Percentiles rank a stretch among this genome's conserved stretches.
Evolutionary conservation across 2,113 vertebrate species (phyloP).

Genomic region (Hylia prasina): DNA sequence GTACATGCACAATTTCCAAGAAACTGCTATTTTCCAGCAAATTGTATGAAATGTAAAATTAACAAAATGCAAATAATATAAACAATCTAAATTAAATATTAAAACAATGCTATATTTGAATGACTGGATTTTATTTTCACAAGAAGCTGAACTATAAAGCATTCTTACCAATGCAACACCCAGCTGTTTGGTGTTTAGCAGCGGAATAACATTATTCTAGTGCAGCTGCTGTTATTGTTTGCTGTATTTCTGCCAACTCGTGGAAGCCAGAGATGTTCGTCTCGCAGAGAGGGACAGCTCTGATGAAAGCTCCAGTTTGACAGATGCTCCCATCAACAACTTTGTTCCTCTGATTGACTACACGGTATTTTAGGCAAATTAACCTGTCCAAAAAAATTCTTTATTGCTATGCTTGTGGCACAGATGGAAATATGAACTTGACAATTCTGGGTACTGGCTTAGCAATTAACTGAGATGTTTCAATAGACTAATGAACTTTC

Average conservation of each 20-base stretch:
- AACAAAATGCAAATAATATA: constrained; percentile 62
- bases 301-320: constrained; percentile 49
- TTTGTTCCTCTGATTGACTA: constrained; percentile 69
- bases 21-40: constrained; percentile 37
- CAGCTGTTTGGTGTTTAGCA: constrained; percentile 49
- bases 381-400: constrained; percentile 70
- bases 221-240: constrained; percentile 61
- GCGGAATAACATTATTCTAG: constrained; percentile 33
- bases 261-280: constrained; percentile 37
- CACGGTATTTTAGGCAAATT: constrained; percentile 74
- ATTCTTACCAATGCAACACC: constrained; percentile 30
- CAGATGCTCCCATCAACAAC: constrained; percentile 67
- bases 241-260: constrained; percentile 45
- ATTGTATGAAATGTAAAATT: constrained; percentile 66
- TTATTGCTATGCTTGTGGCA: constrained; percentile 58
- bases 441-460: constrained; percentile 59
- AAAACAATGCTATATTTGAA: constrained; percentile 50
- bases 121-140: constrained; percentile 46
- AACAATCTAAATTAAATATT: constrained; percentile 51
- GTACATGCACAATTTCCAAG: constrained; percentile 42
- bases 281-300: constrained; percentile 35
- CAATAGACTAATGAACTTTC: constrained; percentile 72
- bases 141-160: constrained; percentile 24
- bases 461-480: constrained; percentile 71
- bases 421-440: constrained; percentile 72